These are phyloP conservation scores for Neomonachus schauinslandi DNA, from an alignment of 2,113 vertebrate species.

Conservation along the genomic window DNA sequence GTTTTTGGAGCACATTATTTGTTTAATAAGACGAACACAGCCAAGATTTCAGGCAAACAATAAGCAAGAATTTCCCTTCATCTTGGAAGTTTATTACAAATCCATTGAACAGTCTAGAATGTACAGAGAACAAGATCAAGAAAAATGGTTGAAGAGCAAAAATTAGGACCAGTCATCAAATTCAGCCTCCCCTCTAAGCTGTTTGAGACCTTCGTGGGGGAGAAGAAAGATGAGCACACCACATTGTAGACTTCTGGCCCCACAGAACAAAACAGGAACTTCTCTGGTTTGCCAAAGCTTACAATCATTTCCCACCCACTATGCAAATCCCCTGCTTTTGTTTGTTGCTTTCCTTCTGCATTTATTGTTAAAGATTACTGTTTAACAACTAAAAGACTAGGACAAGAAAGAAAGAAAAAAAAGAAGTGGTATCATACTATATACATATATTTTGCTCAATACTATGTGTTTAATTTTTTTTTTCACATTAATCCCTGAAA, in stretches of 20 bases:
- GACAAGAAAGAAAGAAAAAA: neutral
- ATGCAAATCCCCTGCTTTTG: neutral
- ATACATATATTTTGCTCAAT: neutral
- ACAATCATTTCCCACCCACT: neutral
- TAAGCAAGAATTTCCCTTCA: conserved; percentile 75
- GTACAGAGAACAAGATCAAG: conserved; percentile 84
- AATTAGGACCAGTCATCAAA: conserved; percentile 91
- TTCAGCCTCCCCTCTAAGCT: conserved; percentile 95
- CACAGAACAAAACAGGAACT: neutral
- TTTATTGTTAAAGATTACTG: neutral
- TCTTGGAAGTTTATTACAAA: conserved; percentile 91
- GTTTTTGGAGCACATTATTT: conserved; percentile 64
- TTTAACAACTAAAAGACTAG: conserved; percentile 41
- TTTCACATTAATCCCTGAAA: neutral
- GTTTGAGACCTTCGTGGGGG: conserved; percentile 89
- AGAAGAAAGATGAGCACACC: neutral
- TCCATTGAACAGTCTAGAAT: conserved; percentile 92
- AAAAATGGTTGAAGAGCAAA: conserved; percentile 70
- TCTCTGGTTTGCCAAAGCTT: neutral
- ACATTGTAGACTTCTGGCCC: neutral
- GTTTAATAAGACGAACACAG: conserved; percentile 72
- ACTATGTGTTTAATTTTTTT: neutral
- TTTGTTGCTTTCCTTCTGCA: neutral
- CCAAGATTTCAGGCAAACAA: conserved; percentile 80
- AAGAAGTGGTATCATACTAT: neutral